phyloP scores from a whole-genome alignment of 1,140 invertebrate genomes.

The Fopius arisanus region DNA sequence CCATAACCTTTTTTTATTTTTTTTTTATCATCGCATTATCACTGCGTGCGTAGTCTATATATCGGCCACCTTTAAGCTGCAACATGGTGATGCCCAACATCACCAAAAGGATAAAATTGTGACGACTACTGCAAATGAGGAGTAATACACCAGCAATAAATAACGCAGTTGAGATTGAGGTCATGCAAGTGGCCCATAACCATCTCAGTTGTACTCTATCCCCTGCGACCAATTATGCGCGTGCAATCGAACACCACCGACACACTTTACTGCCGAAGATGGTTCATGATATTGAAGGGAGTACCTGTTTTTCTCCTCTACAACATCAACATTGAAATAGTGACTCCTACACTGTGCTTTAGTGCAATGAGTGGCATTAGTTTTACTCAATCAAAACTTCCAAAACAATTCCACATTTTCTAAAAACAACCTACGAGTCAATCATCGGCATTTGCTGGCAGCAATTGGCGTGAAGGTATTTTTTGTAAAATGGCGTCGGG shows the following conservation, averaged over 20 bases:
- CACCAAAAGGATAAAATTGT: background rate
- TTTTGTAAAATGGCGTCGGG: background rate
- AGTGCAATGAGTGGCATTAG: no score
- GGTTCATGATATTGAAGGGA: background rate
- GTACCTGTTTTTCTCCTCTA: background rate
- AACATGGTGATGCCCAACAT: background rate
- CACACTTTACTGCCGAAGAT: constrained; percentile 1
- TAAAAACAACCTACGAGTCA: no score
- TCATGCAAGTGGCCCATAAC: constrained; percentile 38
- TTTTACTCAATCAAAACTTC: no score
- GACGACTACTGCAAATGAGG: background rate
- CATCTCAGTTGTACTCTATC: constrained; percentile 24
- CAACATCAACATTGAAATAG: background rate
- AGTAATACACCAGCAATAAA: background rate
- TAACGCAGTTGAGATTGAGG: constrained; percentile 37
- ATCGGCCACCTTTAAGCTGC: background rate
- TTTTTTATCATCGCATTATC: no score
- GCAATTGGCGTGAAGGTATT: background rate
- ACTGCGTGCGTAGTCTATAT: background rate
- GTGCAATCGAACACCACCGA: background rate
- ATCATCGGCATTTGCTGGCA: no score
- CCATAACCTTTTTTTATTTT: no score
- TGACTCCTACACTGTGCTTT: background rate
- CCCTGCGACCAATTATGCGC: background rate
- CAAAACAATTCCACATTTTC: no score